These are phyloP conservation scores for Leptopilina clavipes DNA, from an alignment of 1,140 invertebrate species.

Conservation along the genomic window DNA sequence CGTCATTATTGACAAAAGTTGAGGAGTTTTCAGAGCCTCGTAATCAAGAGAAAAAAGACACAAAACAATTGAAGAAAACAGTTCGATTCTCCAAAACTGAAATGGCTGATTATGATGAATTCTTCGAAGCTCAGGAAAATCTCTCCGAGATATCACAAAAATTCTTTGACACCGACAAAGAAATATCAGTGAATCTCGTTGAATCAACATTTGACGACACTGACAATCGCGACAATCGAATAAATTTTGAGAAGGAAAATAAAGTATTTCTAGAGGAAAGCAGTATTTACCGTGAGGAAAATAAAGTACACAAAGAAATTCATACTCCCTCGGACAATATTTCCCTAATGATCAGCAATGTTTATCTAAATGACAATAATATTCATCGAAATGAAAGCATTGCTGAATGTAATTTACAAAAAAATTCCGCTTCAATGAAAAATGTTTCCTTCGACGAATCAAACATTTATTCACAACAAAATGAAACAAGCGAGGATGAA, in stretches of 20 bases:
- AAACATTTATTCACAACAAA: not conserved
- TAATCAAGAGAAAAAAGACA: not conserved
- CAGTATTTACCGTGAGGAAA: not conserved
- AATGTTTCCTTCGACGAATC: not conserved
- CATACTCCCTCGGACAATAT: not conserved
- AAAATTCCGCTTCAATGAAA: not conserved
- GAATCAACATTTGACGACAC: not conserved
- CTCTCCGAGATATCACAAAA: conserved; percentile 33
- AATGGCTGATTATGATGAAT: conserved; percentile 49
- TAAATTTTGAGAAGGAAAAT: not conserved
- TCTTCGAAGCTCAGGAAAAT: conserved; percentile 56
- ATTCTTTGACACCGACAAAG: conserved; percentile 12
- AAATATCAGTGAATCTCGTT: not conserved
- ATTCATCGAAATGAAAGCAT: not conserved
- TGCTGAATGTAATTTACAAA: not conserved
- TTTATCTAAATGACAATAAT: not conserved
- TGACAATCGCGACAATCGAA: not conserved
- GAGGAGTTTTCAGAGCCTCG: not conserved
- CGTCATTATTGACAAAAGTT: not conserved
- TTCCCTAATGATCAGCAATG: not conserved
- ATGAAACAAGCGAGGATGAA: not conserved
- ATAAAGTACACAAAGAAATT: too few species aligned
- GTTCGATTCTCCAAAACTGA: conserved; percentile 25
- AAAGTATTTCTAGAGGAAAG: not conserved
- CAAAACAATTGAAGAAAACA: not conserved